Percentiles rank a stretch among this genome's conserved stretches.
Conservation (phyloP, 2,888 invertebrate genomes). For the Sipunculus nudus region DNA sequence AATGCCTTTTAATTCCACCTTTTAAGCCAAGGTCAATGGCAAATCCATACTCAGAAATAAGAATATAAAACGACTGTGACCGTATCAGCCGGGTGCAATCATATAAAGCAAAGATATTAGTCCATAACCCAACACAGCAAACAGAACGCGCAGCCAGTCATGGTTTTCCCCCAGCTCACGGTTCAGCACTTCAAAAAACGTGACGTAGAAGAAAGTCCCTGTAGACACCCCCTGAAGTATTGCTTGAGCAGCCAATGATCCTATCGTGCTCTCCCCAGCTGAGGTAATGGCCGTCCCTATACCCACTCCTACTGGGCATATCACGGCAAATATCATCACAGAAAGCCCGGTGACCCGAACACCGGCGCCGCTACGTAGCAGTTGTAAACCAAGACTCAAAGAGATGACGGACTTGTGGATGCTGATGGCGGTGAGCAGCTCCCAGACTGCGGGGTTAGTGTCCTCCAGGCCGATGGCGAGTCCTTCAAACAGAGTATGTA, state of each 20-base stretch:
- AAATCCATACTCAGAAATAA: no score
- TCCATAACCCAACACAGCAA: no score
- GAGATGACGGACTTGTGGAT: constrained; percentile 70
- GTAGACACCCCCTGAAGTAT: constrained; percentile 82
- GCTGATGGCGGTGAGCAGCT: constrained; percentile 63
- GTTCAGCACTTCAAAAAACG: constrained; percentile 90
- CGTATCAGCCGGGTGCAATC: no score
- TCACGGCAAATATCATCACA: constrained; percentile 42
- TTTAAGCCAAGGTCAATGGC: no score
- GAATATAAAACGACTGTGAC: no score
- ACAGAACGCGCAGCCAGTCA: no score
- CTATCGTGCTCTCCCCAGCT: background rate
- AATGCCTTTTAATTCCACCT: no score
- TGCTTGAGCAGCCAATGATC: constrained; percentile 36
- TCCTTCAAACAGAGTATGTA: constrained; percentile 70
- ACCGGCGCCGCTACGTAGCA: constrained; percentile 33
- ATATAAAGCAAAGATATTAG: no score
- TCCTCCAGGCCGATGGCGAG: constrained; percentile 67
- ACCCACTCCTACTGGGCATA: constrained; percentile 21
- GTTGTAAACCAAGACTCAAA: constrained; percentile 68
- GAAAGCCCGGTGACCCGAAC: constrained; percentile 54
- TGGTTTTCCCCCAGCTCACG: constrained; percentile 67
- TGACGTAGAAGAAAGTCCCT: constrained; percentile 90
- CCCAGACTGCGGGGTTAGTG: constrained; percentile 56
- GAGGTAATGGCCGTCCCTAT: constrained; percentile 16